Evolutionary conservation across 1,140 invertebrate genomes (phyloP), one percentile per base, ranked within the genome.

Genomic region (Mya arenaria): DNA sequence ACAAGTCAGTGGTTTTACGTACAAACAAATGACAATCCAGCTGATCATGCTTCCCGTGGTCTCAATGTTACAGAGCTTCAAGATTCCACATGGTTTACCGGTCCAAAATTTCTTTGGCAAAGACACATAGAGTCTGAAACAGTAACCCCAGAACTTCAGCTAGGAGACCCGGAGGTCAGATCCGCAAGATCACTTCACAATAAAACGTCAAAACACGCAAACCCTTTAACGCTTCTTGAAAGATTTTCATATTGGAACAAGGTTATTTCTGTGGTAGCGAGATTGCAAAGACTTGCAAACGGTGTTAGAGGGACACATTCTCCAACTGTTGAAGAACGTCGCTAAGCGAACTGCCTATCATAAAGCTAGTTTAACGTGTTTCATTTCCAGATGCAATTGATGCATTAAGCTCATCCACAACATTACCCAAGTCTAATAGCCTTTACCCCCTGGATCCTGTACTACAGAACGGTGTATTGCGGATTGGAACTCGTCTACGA

Each of bases 21-120:
- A n/a, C 36, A 41, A 19, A 32, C 83, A 25, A 65, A 52, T 13
- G 48, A 72, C 19, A 86, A 85, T 37, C 83, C 80, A 32, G 83
- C 84, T 19, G 83, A 85, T 69, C 41, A 62, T 19, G 75, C 63
- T 19, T 78, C 85, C 23, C 25, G 85, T 3, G 80, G 73, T 5
- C 13, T 65, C 19, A 30, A 17, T n/a, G 72, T 41, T 30, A 6
- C 23, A 41, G 58, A 82, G 25, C 52, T 86, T 37, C 30, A n/a
- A 6, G 32, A 74, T 5, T 82, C 84, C 10, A 73, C 19, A 39
- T 87, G 82, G 78, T 32, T 84, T 32, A 56, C 15, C 28, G 84
- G 79, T 3, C 82, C 84, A 39, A 25, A 25, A 28, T 85, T 86
- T 62, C 48, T 86, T 19, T 78, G 82, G 82, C 52, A 78, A 78